Evolutionary conservation across 2,113 vertebrate genomes (phyloP).

Genomic region (Serinus canaria): DNA sequence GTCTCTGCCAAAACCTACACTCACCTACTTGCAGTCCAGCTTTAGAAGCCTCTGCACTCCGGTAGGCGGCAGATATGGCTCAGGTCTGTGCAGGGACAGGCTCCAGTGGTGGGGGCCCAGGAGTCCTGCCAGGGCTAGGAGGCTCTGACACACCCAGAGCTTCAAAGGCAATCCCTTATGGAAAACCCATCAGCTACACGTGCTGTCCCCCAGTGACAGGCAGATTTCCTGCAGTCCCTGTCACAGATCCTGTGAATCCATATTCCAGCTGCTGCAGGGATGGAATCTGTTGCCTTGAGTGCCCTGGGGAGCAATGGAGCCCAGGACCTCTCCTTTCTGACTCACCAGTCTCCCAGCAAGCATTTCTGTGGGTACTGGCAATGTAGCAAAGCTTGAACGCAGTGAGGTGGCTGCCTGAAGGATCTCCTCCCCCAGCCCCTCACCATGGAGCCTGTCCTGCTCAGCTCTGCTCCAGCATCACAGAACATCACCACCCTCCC

Average conservation of each 20-base stretch:
- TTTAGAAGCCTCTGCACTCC: neutral
- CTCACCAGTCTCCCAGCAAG: neutral
- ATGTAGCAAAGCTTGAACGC: neutral
- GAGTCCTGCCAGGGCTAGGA: neutral
- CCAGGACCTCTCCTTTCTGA: neutral
- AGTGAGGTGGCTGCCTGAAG: neutral
- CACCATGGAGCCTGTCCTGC: neutral
- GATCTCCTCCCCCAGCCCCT: neutral
- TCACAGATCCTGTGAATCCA: neutral
- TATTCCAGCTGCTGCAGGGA: neutral
- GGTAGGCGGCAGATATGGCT: neutral
- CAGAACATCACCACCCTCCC: neutral
- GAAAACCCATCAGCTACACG: neutral
- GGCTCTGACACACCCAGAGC: neutral
- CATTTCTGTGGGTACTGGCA: neutral
- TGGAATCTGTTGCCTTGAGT: too few species aligned
- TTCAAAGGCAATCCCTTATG: neutral
- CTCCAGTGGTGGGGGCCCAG: neutral
- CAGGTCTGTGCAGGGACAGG: neutral
- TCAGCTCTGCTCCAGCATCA: neutral
- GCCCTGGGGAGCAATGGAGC: neutral
- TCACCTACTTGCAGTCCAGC: neutral
- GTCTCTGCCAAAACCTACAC: neutral
- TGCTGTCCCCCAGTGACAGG: neutral
- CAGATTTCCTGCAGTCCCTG: neutral